Evolutionary conservation across 2,797 vertebrate genomes (phyloP).

Genomic region (Babyrousa celebensis): DNA sequence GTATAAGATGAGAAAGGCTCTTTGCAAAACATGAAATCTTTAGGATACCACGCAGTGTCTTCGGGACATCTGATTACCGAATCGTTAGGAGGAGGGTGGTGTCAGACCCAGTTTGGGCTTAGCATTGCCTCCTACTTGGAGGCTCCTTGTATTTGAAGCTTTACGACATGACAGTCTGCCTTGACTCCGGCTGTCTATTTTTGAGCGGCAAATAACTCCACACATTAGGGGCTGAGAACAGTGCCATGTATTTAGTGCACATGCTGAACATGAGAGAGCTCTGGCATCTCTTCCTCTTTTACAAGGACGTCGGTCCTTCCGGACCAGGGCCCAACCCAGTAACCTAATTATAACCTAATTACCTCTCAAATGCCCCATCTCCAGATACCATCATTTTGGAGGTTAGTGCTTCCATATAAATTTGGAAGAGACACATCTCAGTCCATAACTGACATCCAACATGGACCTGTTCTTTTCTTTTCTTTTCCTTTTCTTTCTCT

Average conservation of each 20-base stretch:
- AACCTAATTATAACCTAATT: not conserved
- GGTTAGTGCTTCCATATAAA: not conserved
- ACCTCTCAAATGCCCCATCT: not conserved
- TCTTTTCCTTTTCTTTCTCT: not conserved
- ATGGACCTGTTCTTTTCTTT: not conserved
- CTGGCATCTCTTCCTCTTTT: not conserved
- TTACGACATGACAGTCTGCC: not conserved
- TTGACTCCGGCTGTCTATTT: not conserved
- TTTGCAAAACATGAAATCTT: not conserved
- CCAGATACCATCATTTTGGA: not conserved
- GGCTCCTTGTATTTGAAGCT: not conserved
- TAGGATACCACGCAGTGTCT: rapidly evolving
- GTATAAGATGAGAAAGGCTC: not conserved
- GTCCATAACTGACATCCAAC: not conserved
- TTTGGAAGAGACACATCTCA: too few species aligned
- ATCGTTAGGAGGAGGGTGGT: not conserved
- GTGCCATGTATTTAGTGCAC: not conserved
- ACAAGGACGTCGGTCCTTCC: not conserved
- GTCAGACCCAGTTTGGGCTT: not conserved
- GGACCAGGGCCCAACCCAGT: not conserved
- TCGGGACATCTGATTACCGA: not conserved
- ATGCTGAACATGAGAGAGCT: not conserved
- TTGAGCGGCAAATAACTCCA: not conserved
- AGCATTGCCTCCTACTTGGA: not conserved
- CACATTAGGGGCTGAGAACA: not conserved